Evolutionary conservation across 2,797 vertebrate genomes (phyloP).

Genomic region (Thripadectes ignobilis): DNA sequence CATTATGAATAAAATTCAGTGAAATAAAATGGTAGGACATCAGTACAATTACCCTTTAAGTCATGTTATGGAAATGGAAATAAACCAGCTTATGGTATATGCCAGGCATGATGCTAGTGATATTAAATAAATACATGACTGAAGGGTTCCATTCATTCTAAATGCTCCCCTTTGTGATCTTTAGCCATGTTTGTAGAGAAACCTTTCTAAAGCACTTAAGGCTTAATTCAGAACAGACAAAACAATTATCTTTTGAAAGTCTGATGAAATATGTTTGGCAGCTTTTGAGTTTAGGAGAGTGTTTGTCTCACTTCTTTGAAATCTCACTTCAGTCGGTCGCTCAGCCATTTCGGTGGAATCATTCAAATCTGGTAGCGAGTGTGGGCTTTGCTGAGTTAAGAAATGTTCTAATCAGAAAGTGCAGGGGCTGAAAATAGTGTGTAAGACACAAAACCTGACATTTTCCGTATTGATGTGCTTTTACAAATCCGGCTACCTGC

Average conservation of each 20-base stretch:
- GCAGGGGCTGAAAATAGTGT: background rate
- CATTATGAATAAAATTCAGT: background rate
- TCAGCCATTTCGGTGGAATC: background rate
- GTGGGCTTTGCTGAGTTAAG: background rate
- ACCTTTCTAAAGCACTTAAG: constrained; percentile 40
- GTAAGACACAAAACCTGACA: background rate
- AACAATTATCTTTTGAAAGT: constrained; percentile 64
- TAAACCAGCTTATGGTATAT: constrained; percentile 12
- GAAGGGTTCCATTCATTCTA: constrained; percentile 49
- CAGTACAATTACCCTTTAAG: constrained; percentile 40
- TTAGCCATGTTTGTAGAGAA: constrained; percentile 54
- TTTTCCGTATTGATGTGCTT: background rate
- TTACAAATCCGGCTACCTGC: background rate
- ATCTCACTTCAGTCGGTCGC: constrained; percentile 7
- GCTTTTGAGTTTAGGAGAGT: constrained; percentile 37
- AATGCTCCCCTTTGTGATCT: constrained; percentile 49
- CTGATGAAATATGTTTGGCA: constrained; percentile 62
- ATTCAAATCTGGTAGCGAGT: background rate
- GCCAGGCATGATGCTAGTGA: constrained; percentile 14
- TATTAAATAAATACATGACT: constrained; percentile 22
- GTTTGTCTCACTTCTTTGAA: constrained; percentile 51
- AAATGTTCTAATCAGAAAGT: background rate
- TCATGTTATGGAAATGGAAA: constrained; percentile 34
- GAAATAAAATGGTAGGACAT: constrained; percentile 14
- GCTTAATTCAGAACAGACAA: constrained; percentile 61